These are phyloP conservation scores for Lagorchestes hirsutus DNA, from an alignment of 2,797 vertebrate species.

Conservation along the genomic window DNA sequence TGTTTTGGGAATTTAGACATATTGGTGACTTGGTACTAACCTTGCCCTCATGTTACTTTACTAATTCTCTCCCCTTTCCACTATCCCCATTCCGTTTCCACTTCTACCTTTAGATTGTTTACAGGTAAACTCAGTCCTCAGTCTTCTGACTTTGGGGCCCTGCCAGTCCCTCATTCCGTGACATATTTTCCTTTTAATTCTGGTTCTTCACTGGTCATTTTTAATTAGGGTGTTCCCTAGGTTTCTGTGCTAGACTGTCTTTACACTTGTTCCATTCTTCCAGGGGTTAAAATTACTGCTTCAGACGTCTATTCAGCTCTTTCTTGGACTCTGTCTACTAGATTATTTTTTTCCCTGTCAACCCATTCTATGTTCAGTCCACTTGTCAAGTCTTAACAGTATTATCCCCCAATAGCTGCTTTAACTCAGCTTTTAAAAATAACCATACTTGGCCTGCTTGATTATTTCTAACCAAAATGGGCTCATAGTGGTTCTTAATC, in stretches of 20 bases:
- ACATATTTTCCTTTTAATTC: not conserved
- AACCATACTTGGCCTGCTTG: not conserved
- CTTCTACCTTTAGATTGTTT: too few species aligned
- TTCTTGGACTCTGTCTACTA: not conserved
- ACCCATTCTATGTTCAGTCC: not conserved
- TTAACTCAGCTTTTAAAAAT: not conserved
- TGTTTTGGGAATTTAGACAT: not conserved
- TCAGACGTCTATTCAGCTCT: too few species aligned
- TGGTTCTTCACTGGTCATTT: not conserved
- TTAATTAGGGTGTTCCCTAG: not conserved
- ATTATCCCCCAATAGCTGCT: not conserved
- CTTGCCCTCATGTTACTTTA: not conserved
- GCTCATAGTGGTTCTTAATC: not conserved
- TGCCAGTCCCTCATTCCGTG: not conserved
- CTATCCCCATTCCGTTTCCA: too few species aligned
- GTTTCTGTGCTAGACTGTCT: not conserved
- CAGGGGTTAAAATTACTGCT: too few species aligned
- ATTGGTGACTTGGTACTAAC: not conserved
- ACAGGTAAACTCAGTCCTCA: too few species aligned
- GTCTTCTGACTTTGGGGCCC: not conserved
- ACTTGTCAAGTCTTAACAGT: not conserved
- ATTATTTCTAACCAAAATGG: not conserved
- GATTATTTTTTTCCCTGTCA: not conserved
- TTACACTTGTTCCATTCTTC: too few species aligned
- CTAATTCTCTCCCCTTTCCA: too few species aligned